Evolutionary conservation across 1,140 invertebrate species (phyloP).

Genomic region (Formica selysi): DNA sequence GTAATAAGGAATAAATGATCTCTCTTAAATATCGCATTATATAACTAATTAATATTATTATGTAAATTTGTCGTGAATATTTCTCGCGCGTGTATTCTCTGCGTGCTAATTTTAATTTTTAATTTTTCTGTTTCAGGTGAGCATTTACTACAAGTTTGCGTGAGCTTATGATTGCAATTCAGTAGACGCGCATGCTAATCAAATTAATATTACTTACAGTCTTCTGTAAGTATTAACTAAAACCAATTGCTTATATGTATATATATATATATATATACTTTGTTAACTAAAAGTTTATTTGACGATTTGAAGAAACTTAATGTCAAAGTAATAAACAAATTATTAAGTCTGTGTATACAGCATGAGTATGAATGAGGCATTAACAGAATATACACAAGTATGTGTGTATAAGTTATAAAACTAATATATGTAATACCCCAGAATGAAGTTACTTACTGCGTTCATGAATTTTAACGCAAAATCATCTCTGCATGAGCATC

Average conservation of each 20-base stretch:
- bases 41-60: conserved; percentile 1
- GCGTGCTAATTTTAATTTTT: conserved; percentile 53
- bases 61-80: not conserved
- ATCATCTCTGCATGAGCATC: conserved; percentile 4
- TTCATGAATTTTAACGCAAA: conserved; percentile 35
- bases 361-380: conserved; percentile 1
- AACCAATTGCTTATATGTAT: not conserved
- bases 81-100: not conserved
- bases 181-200: not conserved
- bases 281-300: not conserved
- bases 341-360: not conserved
- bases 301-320: not conserved
- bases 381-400: conserved; percentile 11
- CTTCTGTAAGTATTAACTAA: conserved; percentile 36
- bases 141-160: conserved; percentile 46
- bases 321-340: conserved; percentile 10
- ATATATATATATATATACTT: not conserved
- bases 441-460: conserved; percentile 12
- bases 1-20: not conserved
- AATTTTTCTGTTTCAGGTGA: conserved; percentile 72
- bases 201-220: not conserved
- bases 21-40: not conserved
- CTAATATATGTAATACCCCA: not conserved
- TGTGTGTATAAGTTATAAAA: conserved; percentile 16
- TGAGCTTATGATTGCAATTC: not conserved